Percentiles rank a stretch among this genome's conserved stretches.
Conservation (phyloP, 1,140 invertebrate genomes). For the Pogonomyrmex californicus region DNA sequence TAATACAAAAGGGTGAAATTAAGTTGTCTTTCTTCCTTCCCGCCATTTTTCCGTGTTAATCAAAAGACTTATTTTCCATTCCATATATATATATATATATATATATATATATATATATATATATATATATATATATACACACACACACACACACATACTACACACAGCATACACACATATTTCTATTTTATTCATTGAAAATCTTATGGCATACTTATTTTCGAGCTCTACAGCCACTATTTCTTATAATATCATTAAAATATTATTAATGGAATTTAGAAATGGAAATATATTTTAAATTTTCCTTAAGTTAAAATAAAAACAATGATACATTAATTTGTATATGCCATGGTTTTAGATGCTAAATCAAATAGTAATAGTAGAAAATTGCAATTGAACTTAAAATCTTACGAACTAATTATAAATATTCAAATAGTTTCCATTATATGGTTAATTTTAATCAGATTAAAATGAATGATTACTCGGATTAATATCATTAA, state of each 20-base stretch:
- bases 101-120: no score
- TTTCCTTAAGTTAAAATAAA: neutral
- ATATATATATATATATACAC: no score
- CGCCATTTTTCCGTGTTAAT: neutral
- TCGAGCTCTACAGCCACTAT: neutral
- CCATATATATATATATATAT: no score
- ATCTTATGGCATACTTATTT: neutral
- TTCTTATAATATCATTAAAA: constrained; percentile 2
- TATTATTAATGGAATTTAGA: neutral
- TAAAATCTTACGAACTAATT: neutral
- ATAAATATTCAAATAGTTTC: neutral
- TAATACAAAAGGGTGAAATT: neutral
- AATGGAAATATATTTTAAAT: neutral
- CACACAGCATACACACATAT: neutral
- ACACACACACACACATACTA: neutral
- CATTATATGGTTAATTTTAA: neutral
- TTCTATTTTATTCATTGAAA: neutral
- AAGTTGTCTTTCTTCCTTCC: neutral
- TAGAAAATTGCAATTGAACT: neutral
- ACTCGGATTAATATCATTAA: neutral
- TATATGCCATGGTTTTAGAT: neutral
- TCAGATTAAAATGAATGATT: no score
- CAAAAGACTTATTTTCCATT: neutral
- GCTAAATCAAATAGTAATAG: neutral
- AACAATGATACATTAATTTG: neutral